Conservation (phyloP, 1,140 invertebrate genomes). For the Lerema accius region DNA sequence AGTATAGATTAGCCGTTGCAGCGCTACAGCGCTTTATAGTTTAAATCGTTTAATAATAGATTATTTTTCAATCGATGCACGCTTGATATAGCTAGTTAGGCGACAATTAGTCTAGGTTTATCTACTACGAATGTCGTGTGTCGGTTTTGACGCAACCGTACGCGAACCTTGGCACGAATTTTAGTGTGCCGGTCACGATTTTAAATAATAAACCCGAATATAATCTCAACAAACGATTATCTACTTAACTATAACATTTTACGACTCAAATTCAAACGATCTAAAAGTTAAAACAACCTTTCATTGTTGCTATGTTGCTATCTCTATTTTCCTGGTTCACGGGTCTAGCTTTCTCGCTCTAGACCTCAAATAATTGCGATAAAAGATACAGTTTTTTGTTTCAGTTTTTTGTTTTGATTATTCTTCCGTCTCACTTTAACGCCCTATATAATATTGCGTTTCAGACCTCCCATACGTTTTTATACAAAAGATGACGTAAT, state of each 20-base stretch:
- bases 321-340: not conserved
- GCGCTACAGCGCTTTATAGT: conserved; percentile 22
- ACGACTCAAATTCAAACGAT: conserved; percentile 12
- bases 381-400: not conserved
- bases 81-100: conserved; percentile 35
- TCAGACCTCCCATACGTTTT: not conserved
- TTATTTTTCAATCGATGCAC: conserved; percentile 38
- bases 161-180: conserved; percentile 62
- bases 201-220: conserved; percentile 33
- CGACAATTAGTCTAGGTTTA: conserved; percentile 64
- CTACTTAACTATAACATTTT: conserved; percentile 3
- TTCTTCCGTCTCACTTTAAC: not conserved
- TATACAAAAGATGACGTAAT: conserved; percentile 11
- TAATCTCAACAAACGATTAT: conserved; percentile 23
- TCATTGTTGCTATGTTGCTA: conserved; percentile 1
- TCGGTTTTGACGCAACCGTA: conserved; percentile 50
- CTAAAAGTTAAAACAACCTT: conserved; percentile 1
- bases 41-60: conserved; percentile 44
- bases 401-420: not conserved
- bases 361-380: not conserved
- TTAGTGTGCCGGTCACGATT: conserved; percentile 42
- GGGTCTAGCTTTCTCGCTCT: conserved; percentile 4
- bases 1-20: conserved; percentile 10
- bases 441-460: not conserved
- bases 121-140: conserved; percentile 37